Evolutionary conservation across 2,113 vertebrate species (phyloP).

Genomic region (Rhinopomastus cyanomelas): DNA sequence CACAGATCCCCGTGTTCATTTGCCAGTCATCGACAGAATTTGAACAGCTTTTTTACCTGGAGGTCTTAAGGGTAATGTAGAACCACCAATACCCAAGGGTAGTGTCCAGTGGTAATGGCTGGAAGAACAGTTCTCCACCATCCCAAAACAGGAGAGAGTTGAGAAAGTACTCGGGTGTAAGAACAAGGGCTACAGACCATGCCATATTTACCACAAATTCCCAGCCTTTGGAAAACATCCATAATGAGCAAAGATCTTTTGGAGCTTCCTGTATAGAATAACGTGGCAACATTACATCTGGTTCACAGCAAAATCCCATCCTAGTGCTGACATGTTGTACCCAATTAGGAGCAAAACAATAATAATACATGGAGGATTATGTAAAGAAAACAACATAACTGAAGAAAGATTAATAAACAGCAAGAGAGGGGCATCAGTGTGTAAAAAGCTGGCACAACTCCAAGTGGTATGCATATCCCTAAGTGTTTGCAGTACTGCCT

Average conservation of each 20-base stretch:
- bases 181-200: rapidly evolving
- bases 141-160: too few relatives aligned
- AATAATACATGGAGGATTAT: neutral
- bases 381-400: neutral
- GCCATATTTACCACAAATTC: neutral
- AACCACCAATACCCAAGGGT: neutral
- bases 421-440: rapidly evolving
- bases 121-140: neutral
- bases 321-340: neutral
- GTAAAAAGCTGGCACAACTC: neutral
- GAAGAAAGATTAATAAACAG: neutral
- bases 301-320: neutral
- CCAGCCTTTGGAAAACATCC: neutral
- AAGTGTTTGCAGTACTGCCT: neutral
- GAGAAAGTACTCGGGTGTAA: neutral
- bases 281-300: neutral
- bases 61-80: neutral
- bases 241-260: rapidly evolving
- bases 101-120: rapidly evolving
- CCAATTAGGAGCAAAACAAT: neutral
- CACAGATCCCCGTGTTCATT: rapidly evolving
- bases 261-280: neutral
- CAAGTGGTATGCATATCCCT: neutral
- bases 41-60: rapidly evolving
- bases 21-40: neutral